These are phyloP conservation scores for Oxycera nigricornis DNA, from an alignment of 2,888 invertebrate genomes.

Conservation along the genomic window DNA sequence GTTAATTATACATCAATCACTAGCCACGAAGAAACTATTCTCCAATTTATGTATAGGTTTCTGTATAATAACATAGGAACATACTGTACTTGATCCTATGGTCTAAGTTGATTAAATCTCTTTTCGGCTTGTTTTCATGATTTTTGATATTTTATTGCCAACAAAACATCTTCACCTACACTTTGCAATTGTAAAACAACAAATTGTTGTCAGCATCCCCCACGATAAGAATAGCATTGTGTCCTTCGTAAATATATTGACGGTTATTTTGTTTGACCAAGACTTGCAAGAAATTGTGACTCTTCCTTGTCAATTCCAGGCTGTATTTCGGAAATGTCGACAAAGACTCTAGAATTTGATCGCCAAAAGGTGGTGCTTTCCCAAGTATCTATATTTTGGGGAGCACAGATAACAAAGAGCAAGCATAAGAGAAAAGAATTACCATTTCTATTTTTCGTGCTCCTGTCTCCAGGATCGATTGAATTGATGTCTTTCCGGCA, in stretches of 20 bases:
- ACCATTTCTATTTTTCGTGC: slow-evolving; percentile 78
- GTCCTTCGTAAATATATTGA: slow-evolving; percentile 61
- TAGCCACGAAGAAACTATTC: too few relatives aligned
- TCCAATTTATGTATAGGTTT: too few relatives aligned
- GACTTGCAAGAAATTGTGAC: slow-evolving; percentile 56
- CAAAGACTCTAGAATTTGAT: slow-evolving; percentile 69
- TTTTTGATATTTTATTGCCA: too few relatives aligned
- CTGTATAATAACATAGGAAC: too few relatives aligned
- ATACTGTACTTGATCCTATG: too few relatives aligned
- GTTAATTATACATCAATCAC: slow-evolving; percentile 27
- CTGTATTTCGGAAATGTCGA: slow-evolving; percentile 70
- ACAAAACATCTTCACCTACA: too few relatives aligned
- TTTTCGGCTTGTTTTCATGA: too few relatives aligned
- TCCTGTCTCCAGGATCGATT: slow-evolving; percentile 69
- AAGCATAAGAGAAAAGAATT: slow-evolving; percentile 31
- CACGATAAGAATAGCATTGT: slow-evolving; percentile 64
- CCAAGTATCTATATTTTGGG: slow-evolving; percentile 74
- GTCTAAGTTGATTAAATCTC: too few relatives aligned
- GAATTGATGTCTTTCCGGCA: slow-evolving; percentile 72
- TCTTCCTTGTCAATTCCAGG: slow-evolving; percentile 60
- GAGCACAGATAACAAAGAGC: slow-evolving; percentile 43
- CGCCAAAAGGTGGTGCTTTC: slow-evolving; percentile 76
- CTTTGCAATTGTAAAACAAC: slow-evolving; percentile 65
- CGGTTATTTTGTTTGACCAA: slow-evolving; percentile 62
- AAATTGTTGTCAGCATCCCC: slow-evolving; percentile 72